Conservation (phyloP, 2,113 vertebrate species). For the Atlantisia rogersi region DNA sequence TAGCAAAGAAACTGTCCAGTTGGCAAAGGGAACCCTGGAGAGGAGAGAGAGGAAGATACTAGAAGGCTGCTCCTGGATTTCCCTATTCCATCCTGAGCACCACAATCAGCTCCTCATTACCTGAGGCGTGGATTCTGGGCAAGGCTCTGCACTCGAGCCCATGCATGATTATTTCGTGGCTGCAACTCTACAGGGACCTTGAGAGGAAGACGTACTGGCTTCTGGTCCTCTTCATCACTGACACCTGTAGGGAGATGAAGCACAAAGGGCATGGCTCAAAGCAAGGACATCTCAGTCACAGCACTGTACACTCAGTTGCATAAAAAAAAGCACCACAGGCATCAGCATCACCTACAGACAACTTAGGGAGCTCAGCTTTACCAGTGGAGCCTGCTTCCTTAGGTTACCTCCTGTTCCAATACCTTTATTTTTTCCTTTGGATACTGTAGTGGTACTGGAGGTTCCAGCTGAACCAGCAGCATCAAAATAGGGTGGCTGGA, state of each 20-base stretch:
- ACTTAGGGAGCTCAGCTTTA: not conserved
- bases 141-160: conserved; percentile 95
- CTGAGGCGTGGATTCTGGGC: conserved; percentile 98
- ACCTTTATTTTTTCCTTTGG: not conserved
- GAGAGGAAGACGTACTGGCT: conserved; percentile 92
- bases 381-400: not conserved
- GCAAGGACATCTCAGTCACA: not conserved
- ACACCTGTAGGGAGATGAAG: conserved; percentile 77
- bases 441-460: not conserved
- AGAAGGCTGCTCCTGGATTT: not conserved
- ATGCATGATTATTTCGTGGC: conserved; percentile 93
- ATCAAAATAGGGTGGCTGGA: not conserved
- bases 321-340: not conserved
- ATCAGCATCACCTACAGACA: not conserved
- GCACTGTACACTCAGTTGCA: not conserved
- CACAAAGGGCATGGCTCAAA: not conserved
- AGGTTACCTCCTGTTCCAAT: not conserved
- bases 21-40: not conserved
- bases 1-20: not conserved
- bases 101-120: conserved; percentile 59
- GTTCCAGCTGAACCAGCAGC: not conserved
- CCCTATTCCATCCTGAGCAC: not conserved
- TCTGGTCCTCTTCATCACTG: conserved; percentile 98
- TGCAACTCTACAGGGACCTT: conserved; percentile 94
- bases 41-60: not conserved